A percentile compares a stretch with the other conserved stretches of the same genome.
These are phyloP conservation scores for Clinocottus analis DNA, from an alignment of 2,113 vertebrate genomes.

Conservation along the genomic window DNA sequence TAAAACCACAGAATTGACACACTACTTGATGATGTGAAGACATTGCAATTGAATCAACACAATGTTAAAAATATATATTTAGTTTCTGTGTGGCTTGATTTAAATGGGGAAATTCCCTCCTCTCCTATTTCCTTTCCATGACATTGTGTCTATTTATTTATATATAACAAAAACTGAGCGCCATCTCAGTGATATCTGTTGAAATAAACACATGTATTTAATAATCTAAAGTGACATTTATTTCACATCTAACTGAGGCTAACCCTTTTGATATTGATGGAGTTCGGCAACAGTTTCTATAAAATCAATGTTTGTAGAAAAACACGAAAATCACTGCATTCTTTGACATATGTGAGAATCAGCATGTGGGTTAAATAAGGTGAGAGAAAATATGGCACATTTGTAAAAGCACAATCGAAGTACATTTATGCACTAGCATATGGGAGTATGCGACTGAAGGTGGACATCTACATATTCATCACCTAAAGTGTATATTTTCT, in stretches of 20 bases:
- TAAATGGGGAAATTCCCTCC: neutral
- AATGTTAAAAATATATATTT: neutral
- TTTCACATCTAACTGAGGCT: neutral
- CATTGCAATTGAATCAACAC: neutral
- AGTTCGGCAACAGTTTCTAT: neutral
- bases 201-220: neutral
- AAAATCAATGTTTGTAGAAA: neutral
- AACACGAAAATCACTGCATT: neutral
- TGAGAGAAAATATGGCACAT: neutral
- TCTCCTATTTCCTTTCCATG: neutral
- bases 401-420: neutral
- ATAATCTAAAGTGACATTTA: neutral
- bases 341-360: neutral
- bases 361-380: neutral
- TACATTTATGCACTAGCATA: neutral
- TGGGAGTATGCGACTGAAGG: slow-evolving; percentile 11
- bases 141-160: neutral
- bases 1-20: neutral
- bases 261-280: neutral
- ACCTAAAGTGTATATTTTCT: slow-evolving; percentile 15
- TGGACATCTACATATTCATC: slow-evolving; percentile 47
- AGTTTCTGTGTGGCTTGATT: neutral
- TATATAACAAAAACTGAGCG: too few species aligned
- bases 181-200: neutral
- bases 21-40: neutral